Evolutionary conservation across 2,113 vertebrate genomes (phyloP).

Genomic region (Upupa epops): DNA sequence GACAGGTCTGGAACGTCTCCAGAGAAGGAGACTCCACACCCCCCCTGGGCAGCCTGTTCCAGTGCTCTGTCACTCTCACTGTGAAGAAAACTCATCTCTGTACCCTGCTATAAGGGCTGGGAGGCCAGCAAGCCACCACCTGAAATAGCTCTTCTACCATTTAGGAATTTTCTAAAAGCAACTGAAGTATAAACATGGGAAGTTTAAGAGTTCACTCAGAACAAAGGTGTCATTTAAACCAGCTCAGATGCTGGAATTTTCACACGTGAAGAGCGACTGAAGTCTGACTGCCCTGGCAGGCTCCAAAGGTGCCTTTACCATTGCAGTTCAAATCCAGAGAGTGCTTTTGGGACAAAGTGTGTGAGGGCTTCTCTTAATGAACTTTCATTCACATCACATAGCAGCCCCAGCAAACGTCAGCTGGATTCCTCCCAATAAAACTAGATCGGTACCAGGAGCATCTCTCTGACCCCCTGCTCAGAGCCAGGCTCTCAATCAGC

Average conservation of each 20-base stretch:
- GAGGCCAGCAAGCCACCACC: not conserved
- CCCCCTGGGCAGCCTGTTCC: too few relatives aligned
- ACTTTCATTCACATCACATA: not conserved
- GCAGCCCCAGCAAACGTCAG: not conserved
- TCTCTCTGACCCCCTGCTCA: not conserved
- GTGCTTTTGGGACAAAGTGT: not conserved
- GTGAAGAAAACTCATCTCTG: conserved; percentile 5
- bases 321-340: not conserved
- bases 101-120: not conserved
- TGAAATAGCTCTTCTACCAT: not conserved
- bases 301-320: not conserved
- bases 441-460: not conserved
- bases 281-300: not conserved
- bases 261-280: not conserved
- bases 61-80: too few relatives aligned
- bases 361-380: not conserved
- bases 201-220: conserved; percentile 41
- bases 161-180: conserved; percentile 27
- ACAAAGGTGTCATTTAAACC: conserved; percentile 55
- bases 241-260: not conserved
- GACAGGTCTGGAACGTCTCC: too few relatives aligned
- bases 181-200: conserved; percentile 51
- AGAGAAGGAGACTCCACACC: too few relatives aligned
- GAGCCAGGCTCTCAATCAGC: not conserved
- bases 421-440: not conserved